phyloP scores from a whole-genome alignment of 2,888 invertebrate genomes.

The Cataglyphis albicans region DNA sequence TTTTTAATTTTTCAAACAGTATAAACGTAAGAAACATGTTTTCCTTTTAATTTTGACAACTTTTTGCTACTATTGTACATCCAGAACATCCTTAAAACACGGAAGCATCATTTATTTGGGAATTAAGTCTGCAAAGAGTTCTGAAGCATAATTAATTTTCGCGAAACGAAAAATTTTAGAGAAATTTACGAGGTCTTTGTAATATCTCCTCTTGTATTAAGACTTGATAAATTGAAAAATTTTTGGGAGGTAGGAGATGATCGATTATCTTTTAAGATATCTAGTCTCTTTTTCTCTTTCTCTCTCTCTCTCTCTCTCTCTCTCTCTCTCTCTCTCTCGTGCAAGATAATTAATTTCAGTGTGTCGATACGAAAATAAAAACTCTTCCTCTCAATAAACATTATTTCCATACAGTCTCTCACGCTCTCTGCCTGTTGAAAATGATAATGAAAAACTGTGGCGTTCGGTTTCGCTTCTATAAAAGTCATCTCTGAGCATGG shows the following conservation, averaged over 20 bases:
- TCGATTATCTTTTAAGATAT: slow-evolving; percentile 27
- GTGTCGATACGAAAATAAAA: not conserved
- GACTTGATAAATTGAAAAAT: slow-evolving; percentile 46
- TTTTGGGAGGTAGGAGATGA: slow-evolving; percentile 2
- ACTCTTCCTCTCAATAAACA: not conserved
- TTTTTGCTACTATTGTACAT: too few relatives aligned
- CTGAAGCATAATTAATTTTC: slow-evolving; percentile 44
- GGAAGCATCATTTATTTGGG: slow-evolving; percentile 32
- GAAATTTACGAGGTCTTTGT: slow-evolving; percentile 44
- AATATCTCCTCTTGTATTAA: slow-evolving; percentile 31
- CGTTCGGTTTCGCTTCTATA: not conserved
- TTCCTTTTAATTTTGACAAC: too few relatives aligned
- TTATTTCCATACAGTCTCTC: not conserved
- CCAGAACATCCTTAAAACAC: slow-evolving; percentile 11
- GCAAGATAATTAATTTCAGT: slow-evolving; percentile 32
- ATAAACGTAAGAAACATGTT: too few relatives aligned
- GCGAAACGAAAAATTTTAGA: slow-evolving; percentile 36
- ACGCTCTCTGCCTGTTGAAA: not conserved
- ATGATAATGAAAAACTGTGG: not conserved
- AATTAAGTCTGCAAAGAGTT: slow-evolving; percentile 40
- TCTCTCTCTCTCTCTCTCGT: not conserved
- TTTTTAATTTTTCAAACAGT: too few relatives aligned
- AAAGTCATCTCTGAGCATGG: not conserved
- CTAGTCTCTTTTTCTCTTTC: not conserved
- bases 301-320: too few relatives aligned